A percentile compares a stretch with the other conserved stretches of the same genome.
Evolutionary conservation across 2,113 vertebrate species (phyloP).

Genomic region (Anarhynchus alexandrinus): DNA sequence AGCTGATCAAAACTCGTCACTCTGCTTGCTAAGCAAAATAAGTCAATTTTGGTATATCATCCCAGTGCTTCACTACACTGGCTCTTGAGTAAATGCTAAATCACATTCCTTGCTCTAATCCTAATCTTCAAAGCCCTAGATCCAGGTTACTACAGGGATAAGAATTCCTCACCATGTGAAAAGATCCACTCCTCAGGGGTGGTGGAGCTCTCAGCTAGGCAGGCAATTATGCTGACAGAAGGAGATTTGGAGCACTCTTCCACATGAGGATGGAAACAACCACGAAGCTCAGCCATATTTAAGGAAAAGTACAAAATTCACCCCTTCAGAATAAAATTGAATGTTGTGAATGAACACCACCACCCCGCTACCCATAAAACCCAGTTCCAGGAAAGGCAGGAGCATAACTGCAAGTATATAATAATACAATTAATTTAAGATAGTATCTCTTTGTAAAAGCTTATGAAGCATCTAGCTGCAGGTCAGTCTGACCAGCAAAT

Average conservation of each 20-base stretch:
- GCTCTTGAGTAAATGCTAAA: background rate
- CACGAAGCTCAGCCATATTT: background rate
- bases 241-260: background rate
- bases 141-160: background rate
- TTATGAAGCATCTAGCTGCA: background rate
- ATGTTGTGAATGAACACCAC: background rate
- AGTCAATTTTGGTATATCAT: background rate
- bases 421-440: background rate
- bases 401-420: background rate
- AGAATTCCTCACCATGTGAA: background rate
- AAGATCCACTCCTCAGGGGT: background rate
- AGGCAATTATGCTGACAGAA: background rate
- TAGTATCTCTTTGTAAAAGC: background rate
- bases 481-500: background rate
- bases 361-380: rapidly evolving
- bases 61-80: background rate
- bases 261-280: background rate
- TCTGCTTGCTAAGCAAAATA: conserved; percentile 53
- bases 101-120: conserved; percentile 3
- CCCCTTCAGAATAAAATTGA: background rate
- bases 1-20: background rate
- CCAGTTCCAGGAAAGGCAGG: background rate
- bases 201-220: background rate
- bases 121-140: conserved; percentile 29
- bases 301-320: background rate